Base-by-base conservation (phyloP, 2,113 vertebrate species). In the Perognathus longimembris region DNA sequence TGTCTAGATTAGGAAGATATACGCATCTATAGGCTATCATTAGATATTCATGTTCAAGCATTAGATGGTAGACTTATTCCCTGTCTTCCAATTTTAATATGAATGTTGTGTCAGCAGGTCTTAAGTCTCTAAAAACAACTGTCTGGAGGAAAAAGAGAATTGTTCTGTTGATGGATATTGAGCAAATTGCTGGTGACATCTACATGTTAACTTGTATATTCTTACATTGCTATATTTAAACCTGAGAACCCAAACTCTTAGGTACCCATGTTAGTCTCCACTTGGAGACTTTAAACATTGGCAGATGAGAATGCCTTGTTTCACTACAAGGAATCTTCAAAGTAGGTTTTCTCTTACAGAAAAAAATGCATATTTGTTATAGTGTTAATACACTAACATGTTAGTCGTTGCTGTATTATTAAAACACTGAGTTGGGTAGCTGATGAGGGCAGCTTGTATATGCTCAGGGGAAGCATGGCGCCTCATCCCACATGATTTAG, bases 231-330 rank as follows among this genome's bases (percentile, higher is more conserved):
- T 74, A 14, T 10, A 32, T 54, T 61, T 2, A 3, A 40, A 79
- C n/a, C 22, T 69, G n/a, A 85, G 17, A 78, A 59, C 57, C 30
- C 24, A 77, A 85, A 89, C 18, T 11, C 59, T 28, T 75, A 92
- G 45, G 45, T 45, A 45, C 11, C 45, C 45, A 7, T 6, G 45
- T 45, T 45, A 45, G 6, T 11, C 11, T 17, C 42, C 3, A 66
- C 76, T 76, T 88, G 89, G 22, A 77, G 40, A 76, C 81, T 76
- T 76, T 91, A 45, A 88, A 64, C 7, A 50, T 36, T 36, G 45
- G 6, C 11, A 63, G 57, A 22, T 9, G 36, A 36, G 66, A 34
- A 67, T 7, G 21, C 57, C 20, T 59, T 59, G 14, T 59, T 59
- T 59, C 57, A 30, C 85, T 6, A 64, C 21, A 6, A 86, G 11